A percentile compares a stretch with the other conserved stretches of the same genome.
phyloP scores from a whole-genome alignment of 2,888 invertebrate species.

The Hololepta plana region DNA sequence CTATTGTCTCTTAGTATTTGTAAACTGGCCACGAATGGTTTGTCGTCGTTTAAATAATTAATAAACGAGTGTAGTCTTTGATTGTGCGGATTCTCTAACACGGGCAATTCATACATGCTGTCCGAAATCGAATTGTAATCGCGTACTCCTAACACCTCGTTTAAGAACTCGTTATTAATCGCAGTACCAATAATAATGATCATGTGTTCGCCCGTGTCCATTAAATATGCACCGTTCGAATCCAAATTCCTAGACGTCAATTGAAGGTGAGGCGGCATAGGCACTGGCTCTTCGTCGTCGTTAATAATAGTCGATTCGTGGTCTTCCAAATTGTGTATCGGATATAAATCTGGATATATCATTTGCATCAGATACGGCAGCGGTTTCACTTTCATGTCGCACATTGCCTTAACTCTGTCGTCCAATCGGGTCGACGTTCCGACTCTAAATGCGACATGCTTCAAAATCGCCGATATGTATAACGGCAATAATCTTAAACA shows the following conservation, averaged over 20 bases:
- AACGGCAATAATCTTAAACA: slow-evolving; percentile 71
- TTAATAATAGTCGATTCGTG: slow-evolving; percentile 19
- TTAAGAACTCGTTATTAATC: slow-evolving; percentile 52
- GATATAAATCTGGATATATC: slow-evolving; percentile 85
- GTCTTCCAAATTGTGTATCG: slow-evolving; percentile 51
- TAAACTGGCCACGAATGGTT: slow-evolving; percentile 62
- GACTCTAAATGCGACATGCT: slow-evolving; percentile 77
- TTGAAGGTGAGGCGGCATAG: slow-evolving; percentile 62
- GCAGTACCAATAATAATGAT: slow-evolving; percentile 70
- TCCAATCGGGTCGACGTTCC: slow-evolving; percentile 80
- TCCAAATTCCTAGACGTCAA: slow-evolving; percentile 68
- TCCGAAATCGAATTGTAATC: slow-evolving; percentile 58
- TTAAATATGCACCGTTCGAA: slow-evolving; percentile 75
- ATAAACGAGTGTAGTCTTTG: slow-evolving; percentile 63
- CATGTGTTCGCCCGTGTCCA: slow-evolving; percentile 75
- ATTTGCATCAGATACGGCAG: slow-evolving; percentile 59
- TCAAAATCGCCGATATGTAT: slow-evolving; percentile 75
- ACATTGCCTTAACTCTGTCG: slow-evolving; percentile 86
- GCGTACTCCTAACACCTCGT: slow-evolving; percentile 52
- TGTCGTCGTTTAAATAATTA: slow-evolving; percentile 64
- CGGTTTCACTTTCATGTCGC: slow-evolving; percentile 80
- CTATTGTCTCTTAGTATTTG: slow-evolving; percentile 86
- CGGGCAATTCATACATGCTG: slow-evolving; percentile 61
- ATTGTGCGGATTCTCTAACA: slow-evolving; percentile 54
- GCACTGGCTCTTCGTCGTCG: slow-evolving; percentile 25